Evolutionary conservation across 2,113 vertebrate genomes (phyloP), one percentile per base, ranked within the genome.

Genomic region (Leptobrachium leishanense): DNA sequence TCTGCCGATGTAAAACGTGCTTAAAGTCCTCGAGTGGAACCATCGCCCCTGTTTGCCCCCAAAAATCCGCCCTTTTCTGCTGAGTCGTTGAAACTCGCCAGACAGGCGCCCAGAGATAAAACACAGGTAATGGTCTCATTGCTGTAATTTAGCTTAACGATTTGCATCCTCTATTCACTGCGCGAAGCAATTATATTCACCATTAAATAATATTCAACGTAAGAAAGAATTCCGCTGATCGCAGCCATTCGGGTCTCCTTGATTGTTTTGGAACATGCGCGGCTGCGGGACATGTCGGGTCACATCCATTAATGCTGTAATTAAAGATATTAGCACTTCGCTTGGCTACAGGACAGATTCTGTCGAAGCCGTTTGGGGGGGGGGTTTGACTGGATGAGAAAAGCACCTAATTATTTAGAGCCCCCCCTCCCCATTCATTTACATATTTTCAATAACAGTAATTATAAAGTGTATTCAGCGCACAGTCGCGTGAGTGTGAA

Each of bases 261-360:
- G 69, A 54, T 54, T 72, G 69, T 72, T 55, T 72, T 54, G 13
- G 9, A 13, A 39, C 31, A 54, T 72, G 7, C 69, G 5, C 6
- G 13, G 20, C 39, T 72, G 54, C 5, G 7, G 46, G 31, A 55
- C 69, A 54, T 40, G 46, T 40, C 39, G 46, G 69, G 69, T 72
- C 69, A 72, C 53, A 9, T 43, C 69, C 40, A 72, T 72, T 72
- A 72, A 54, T 72, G 44, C 40, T 55, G 50, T 72, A 72, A 72
- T 72, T 20, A 54, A 20, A 54, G 20, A 54, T 15, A 72, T 72
- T 72, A 39, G 44, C 20, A 72, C 46, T 72, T 44, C 54, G 69
- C 31, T 54, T 71, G 44, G 69, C 69, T 54, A 71, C 9, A 53
- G 69, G 31, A 71, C 69, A 54, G n/a, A 72, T 55, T 39, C 6